Percentiles rank a stretch among this genome's conserved stretches.
Conservation (phyloP, 1,140 invertebrate genomes). For the Dreissena polymorpha region DNA sequence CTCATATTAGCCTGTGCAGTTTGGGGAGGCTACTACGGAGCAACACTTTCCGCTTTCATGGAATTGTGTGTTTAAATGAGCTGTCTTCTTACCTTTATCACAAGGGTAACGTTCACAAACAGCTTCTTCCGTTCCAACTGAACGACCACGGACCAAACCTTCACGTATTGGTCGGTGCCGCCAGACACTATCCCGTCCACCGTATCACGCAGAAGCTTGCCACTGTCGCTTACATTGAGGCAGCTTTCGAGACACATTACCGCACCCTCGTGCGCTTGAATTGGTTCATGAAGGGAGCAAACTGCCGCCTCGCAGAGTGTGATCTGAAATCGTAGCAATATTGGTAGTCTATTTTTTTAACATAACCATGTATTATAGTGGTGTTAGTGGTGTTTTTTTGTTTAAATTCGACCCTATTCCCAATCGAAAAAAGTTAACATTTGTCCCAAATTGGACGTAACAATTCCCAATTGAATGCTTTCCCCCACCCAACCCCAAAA, state of each 20-base stretch:
- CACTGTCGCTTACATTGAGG: background rate
- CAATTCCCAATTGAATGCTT: too few species aligned
- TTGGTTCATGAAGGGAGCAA: conserved; percentile 3
- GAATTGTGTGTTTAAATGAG: too few species aligned
- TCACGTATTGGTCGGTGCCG: conserved; percentile 41
- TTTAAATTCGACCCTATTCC: too few species aligned
- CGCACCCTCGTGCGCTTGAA: conserved; percentile 43
- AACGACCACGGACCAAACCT: conserved; percentile 14
- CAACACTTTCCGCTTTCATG: too few species aligned
- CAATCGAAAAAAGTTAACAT: too few species aligned
- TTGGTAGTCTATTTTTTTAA: too few species aligned
- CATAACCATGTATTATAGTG: too few species aligned
- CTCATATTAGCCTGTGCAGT: too few species aligned
- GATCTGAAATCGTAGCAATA: conserved; percentile 32
- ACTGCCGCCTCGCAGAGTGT: conserved; percentile 27
- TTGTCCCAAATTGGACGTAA: too few species aligned
- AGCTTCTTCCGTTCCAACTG: background rate
- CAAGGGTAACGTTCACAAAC: background rate
- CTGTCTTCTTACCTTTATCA: conserved; percentile 38
- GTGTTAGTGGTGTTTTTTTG: too few species aligned
- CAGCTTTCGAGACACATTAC: conserved; percentile 28
- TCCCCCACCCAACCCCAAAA: too few species aligned
- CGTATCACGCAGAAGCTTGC: background rate
- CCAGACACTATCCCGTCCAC: conserved; percentile 13
- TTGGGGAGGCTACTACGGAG: too few species aligned